Evolutionary conservation across 2,113 vertebrate species (phyloP), one percentile per base, ranked within the genome.

Genomic region (Colinus virginianus): DNA sequence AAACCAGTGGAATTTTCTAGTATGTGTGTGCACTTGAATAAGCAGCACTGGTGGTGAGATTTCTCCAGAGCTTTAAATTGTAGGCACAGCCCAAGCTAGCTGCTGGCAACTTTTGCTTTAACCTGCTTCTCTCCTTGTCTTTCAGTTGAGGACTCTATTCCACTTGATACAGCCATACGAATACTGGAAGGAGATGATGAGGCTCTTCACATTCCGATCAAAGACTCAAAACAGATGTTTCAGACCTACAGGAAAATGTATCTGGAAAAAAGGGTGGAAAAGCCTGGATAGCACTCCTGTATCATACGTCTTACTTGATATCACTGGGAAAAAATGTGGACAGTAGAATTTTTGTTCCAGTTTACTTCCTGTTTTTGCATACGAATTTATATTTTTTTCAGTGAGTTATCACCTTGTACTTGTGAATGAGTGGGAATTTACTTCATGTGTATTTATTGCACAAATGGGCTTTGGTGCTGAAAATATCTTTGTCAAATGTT

Each of bases 191-290:
- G 96, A 90, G 79, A 75, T 81, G 96, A 67, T 23, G 92, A 97
- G 67, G 76, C 55, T 58, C 78, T 90, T 68, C 96, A 95, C 38
- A 80, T 80, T 49, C 79, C 94, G 75, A 20, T 67, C 40, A 98
- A 97, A 90, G 97, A 97, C 70, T 98, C 97, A 61, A 97, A 96
- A 76, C 55, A 91, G 20, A 94, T 97, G 64, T 98, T 98, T 96
- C 90, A 97, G 68, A 96, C 97, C 70, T 98, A 97, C 89, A 97
- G 86, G 81, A 97, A 97, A 93, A 94, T 97, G 84, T 97, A 98
- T 93, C 87, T 98, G 78, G 97, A 98, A 81, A 98, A 98, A 98
- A 96, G 95, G 66, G 84, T 96, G 96, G 92, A 90, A 89, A 93
- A 98, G 93, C 59, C 91, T 96, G 34, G 94, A 97, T 56, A 93